phyloP scores from a whole-genome alignment of 2,113 vertebrate genomes.

The Clarias gariepinus region DNA sequence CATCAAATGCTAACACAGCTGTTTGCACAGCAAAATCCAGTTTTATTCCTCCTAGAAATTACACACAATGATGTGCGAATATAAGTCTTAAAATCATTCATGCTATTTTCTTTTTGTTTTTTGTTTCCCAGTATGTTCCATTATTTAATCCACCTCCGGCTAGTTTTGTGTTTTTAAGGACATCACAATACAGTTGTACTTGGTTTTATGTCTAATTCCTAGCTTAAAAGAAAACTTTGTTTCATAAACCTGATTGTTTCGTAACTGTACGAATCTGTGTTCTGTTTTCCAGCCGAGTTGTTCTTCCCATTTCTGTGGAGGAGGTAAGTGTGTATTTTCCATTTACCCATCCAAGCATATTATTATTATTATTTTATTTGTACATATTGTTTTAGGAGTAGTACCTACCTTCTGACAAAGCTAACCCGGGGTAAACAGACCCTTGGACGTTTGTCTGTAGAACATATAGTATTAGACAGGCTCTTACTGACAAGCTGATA shows the following conservation, averaged over 20 bases:
- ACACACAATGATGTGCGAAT: not conserved
- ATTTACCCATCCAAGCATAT: constrained; percentile 10
- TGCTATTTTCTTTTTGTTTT: not conserved
- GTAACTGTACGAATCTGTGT: constrained; percentile 31
- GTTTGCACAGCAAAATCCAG: not conserved
- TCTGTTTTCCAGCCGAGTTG: constrained; percentile 80
- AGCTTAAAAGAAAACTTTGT: not conserved
- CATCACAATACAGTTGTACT: not conserved
- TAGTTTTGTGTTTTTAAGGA: not conserved
- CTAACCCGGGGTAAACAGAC: not conserved
- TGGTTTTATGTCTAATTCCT: not conserved
- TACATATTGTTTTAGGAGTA: too few species aligned
- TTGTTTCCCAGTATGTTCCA: not conserved
- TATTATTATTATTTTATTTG: too few species aligned
- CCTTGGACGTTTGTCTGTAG: not conserved
- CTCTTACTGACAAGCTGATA: not conserved
- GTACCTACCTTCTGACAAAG: not conserved
- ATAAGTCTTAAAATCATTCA: not conserved
- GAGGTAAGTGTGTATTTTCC: constrained; percentile 80
- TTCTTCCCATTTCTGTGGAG: constrained; percentile 93
- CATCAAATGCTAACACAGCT: not conserved
- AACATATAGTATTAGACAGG: not conserved
- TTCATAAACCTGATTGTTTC: not conserved
- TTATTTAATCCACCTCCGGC: not conserved
- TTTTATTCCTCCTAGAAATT: not conserved